Evolutionary conservation across 2,797 vertebrate species (phyloP).

Genomic region (Erpetoichthys calabaricus): DNA sequence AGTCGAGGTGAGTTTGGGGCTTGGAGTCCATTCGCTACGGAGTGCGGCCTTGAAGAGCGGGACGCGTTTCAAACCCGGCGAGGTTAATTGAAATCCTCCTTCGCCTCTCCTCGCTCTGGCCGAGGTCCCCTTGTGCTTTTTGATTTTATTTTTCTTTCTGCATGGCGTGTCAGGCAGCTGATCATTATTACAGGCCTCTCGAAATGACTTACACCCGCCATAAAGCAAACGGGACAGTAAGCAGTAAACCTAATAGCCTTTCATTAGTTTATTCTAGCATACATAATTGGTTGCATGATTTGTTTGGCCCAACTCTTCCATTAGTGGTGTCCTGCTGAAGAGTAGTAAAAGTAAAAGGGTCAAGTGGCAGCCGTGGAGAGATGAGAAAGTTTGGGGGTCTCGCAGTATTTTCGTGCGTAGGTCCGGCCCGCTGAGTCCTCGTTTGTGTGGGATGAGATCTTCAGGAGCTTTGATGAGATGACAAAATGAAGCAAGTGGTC

Average conservation of each 20-base stretch:
- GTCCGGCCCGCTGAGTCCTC: too few species aligned
- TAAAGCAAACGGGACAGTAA: constrained; percentile 3
- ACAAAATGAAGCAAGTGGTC: too few species aligned
- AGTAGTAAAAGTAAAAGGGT: constrained; percentile 4
- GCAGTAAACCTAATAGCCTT: constrained; percentile 6
- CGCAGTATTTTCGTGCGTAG: too few species aligned
- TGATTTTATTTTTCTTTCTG: not conserved
- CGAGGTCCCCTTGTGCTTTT: too few species aligned
- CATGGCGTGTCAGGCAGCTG: not conserved
- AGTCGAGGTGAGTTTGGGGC: too few species aligned
- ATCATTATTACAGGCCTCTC: not conserved
- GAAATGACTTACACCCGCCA: constrained; percentile 3
- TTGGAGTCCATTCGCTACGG: too few species aligned
- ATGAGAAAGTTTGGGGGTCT: not conserved
- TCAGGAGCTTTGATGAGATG: too few species aligned
- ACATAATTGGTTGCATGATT: constrained; percentile 4
- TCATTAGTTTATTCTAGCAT: constrained; percentile 8
- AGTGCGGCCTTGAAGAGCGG: too few species aligned
- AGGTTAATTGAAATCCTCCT: too few species aligned
- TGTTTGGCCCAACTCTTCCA: not conserved
- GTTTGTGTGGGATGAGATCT: too few species aligned
- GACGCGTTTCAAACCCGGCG: too few species aligned
- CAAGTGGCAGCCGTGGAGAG: constrained; percentile 4
- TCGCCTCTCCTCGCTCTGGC: too few species aligned
- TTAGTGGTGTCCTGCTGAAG: constrained; percentile 2